phyloP scores from a whole-genome alignment of 1,140 invertebrate genomes.

The Maniola jurtina region DNA sequence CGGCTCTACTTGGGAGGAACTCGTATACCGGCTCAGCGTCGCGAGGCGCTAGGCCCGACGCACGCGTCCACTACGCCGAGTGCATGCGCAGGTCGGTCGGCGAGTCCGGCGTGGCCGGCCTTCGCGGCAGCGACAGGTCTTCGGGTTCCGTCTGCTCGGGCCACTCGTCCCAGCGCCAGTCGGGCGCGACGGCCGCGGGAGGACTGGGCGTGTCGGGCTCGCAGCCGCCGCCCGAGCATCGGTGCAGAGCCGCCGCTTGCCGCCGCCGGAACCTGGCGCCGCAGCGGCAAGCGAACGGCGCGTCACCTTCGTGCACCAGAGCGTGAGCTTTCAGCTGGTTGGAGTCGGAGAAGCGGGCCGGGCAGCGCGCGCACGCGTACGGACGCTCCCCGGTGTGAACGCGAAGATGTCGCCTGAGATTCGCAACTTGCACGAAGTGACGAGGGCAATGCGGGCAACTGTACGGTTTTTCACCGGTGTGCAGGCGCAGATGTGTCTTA shows the following conservation, averaged over 20 bases:
- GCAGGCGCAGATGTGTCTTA: conserved; percentile 95
- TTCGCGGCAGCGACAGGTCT: conserved; percentile 81
- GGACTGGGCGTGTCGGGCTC: conserved; percentile 54
- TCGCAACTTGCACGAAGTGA: conserved; percentile 96
- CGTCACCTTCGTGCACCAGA: conserved; percentile 93
- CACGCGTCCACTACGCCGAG: conserved; percentile 64
- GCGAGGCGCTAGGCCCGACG: conserved; percentile 49
- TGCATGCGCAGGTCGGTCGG: conserved; percentile 71
- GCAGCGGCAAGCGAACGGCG: conserved; percentile 92
- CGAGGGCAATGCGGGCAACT: conserved; percentile 94
- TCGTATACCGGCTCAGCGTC: conserved; percentile 78
- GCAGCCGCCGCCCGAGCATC: conserved; percentile 81
- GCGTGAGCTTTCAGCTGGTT: conserved; percentile 96
- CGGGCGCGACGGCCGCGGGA: conserved; percentile 62
- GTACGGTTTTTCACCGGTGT: conserved; percentile 96
- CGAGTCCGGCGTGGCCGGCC: conserved; percentile 68
- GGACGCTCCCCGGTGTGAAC: conserved; percentile 98
- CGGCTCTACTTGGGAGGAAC: conserved; percentile 77
- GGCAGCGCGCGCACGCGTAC: conserved; percentile 94
- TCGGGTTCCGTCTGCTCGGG: conserved; percentile 94
- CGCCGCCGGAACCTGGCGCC: conserved; percentile 87
- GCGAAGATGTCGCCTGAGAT: conserved; percentile 93
- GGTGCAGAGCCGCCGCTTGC: conserved; percentile 92
- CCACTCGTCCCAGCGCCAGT: conserved; percentile 68
- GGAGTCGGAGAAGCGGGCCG: conserved; percentile 94